Evolutionary conservation across 1,140 invertebrate species (phyloP).

Genomic region (Spodoptera litura): DNA sequence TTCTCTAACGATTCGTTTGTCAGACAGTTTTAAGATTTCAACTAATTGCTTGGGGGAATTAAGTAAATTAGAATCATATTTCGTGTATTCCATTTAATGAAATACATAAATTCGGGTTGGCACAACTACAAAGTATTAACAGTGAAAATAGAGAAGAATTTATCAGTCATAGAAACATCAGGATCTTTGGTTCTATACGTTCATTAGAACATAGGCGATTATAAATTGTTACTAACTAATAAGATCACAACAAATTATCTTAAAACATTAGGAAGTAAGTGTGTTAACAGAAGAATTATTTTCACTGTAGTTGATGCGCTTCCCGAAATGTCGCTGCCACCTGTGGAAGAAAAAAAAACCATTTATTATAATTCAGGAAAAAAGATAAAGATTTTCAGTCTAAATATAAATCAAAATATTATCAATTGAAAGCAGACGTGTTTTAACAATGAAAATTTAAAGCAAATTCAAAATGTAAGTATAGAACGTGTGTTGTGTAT

Average conservation of each 20-base stretch:
- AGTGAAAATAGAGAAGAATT: conserved; percentile 72
- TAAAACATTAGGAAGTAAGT: conserved; percentile 54
- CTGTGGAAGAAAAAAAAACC: conserved; percentile 52
- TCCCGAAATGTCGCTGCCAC: conserved; percentile 28
- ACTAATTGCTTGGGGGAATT: conserved; percentile 34
- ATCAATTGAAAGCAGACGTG: no score
- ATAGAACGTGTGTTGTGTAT: no score
- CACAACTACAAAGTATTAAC: conserved; percentile 80
- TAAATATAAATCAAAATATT: background rate
- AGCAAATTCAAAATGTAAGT: no score
- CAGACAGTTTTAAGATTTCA: conserved; percentile 18
- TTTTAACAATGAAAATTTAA: no score
- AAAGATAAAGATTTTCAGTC: no score
- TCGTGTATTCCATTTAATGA: conserved; percentile 79
- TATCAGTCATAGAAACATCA: conserved; percentile 73
- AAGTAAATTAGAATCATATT: conserved; percentile 45
- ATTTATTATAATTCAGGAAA: background rate
- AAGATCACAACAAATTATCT: conserved; percentile 52
- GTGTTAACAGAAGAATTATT: conserved; percentile 42
- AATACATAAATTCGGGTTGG: conserved; percentile 84
- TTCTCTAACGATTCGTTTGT: conserved; percentile 9
- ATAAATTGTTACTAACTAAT: conserved; percentile 61
- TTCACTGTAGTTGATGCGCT: conserved; percentile 41
- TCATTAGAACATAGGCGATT: conserved; percentile 56
- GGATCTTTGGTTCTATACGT: conserved; percentile 59